Evolutionary conservation across 2,888 invertebrate genomes (phyloP).

Genomic region (Caenorhabditis sp.): DNA sequence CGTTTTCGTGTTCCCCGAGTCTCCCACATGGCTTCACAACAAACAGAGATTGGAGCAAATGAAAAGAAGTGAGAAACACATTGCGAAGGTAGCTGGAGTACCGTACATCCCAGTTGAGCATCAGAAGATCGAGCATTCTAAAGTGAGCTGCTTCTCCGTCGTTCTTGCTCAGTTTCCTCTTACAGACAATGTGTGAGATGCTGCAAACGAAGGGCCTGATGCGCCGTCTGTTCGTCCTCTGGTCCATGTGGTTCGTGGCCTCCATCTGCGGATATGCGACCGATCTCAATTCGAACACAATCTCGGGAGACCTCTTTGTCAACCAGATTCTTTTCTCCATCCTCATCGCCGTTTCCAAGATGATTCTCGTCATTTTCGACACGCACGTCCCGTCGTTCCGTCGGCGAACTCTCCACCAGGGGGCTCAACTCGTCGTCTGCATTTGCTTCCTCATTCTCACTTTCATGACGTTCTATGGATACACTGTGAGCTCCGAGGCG

Average conservation of each 20-base stretch:
- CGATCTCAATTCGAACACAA: constrained; percentile 75
- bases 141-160: constrained; percentile 53
- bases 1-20: constrained; percentile 77
- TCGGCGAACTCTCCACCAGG: constrained; percentile 76
- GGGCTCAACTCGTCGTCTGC: constrained; percentile 73
- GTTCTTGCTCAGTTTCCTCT: background rate
- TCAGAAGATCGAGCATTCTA: constrained; percentile 69
- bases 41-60: constrained; percentile 71
- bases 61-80: constrained; percentile 71
- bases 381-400: constrained; percentile 71
- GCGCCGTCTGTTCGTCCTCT: constrained; percentile 72
- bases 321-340: constrained; percentile 77
- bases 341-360: constrained; percentile 76
- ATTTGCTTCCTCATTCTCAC: constrained; percentile 74
- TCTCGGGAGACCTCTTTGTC: constrained; percentile 75
- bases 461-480: constrained; percentile 68
- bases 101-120: constrained; percentile 69
- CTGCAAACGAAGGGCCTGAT: constrained; percentile 67
- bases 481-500: constrained; percentile 53
- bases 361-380: constrained; percentile 74
- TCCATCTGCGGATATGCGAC: constrained; percentile 77
- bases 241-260: constrained; percentile 77
- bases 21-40: constrained; percentile 78
- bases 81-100: constrained; percentile 74
- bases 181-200: constrained; percentile 66